Conservation (phyloP, 2,888 invertebrate genomes). For the Graphium colonna region DNA sequence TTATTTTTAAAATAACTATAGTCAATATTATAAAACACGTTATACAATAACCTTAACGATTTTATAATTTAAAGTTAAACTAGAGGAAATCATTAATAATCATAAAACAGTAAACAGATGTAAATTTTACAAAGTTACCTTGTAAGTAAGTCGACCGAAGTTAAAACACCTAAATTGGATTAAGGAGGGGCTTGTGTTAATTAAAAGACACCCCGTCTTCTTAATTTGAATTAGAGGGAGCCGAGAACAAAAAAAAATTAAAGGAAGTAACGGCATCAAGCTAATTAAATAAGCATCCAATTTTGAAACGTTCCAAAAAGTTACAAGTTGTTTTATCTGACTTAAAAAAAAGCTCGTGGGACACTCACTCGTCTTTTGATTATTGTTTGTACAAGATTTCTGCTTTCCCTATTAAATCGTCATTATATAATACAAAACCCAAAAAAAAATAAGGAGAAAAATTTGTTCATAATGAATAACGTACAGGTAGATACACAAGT, state of each 20-base stretch:
- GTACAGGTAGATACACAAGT: too few species aligned
- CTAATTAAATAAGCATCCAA: not conserved
- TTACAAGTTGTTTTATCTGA: not conserved
- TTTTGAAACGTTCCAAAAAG: not conserved
- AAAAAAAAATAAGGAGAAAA: too few species aligned
- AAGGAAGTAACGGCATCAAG: not conserved
- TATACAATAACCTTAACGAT: too few species aligned
- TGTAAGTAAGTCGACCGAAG: not conserved
- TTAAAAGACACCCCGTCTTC: conserved; percentile 3
- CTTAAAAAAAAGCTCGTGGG: not conserved
- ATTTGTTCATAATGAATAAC: too few species aligned
- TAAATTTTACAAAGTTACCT: not conserved
- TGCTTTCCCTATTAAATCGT: too few species aligned
- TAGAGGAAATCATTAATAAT: too few species aligned
- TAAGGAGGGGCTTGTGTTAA: conserved; percentile 3
- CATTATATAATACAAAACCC: too few species aligned
- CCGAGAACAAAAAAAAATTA: conserved; percentile 3
- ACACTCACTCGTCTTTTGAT: too few species aligned
- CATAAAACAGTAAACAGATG: not conserved
- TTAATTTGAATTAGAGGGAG: conserved; percentile 6
- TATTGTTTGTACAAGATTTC: too few species aligned
- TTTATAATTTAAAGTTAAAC: too few species aligned
- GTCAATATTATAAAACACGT: too few species aligned
- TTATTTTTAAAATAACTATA: too few species aligned
- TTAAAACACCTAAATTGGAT: conserved; percentile 2